Evolutionary conservation across 1,140 invertebrate genomes (phyloP).

Genomic region (Pollicipes pollicipes): DNA sequence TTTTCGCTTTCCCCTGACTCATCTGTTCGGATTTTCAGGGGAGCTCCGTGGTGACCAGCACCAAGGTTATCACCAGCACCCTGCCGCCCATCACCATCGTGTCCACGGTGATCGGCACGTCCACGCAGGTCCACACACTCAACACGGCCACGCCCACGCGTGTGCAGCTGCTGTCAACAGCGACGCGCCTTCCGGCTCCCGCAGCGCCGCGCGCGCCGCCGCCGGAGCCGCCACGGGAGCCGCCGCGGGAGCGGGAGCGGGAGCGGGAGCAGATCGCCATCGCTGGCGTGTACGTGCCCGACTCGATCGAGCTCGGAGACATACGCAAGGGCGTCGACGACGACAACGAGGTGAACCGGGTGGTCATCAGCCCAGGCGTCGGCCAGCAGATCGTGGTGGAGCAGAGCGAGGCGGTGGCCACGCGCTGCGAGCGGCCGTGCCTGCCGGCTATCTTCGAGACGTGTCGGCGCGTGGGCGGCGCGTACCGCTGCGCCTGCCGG

Average conservation of each 20-base stretch:
- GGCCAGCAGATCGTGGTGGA: slow-evolving; percentile 15
- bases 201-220: too few relatives aligned
- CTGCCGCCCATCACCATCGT: slow-evolving; percentile 23
- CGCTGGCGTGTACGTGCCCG: neutral
- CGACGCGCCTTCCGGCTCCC: neutral
- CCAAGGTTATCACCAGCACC: slow-evolving; percentile 30
- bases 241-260: neutral
- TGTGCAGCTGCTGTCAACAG: neutral
- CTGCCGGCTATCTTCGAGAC: slow-evolving; percentile 58
- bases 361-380: slow-evolving; percentile 16
- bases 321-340: slow-evolving; percentile 16
- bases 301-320: neutral
- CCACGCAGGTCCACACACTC: slow-evolving; percentile 54
- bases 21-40: slow-evolving; percentile 51
- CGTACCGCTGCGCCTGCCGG: slow-evolving; percentile 51
- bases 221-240: slow-evolving; percentile 24
- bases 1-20: too few relatives aligned
- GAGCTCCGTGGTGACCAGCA: slow-evolving; percentile 55
- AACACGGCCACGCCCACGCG: slow-evolving; percentile 20
- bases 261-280: neutral
- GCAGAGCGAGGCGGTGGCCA: slow-evolving; percentile 11
- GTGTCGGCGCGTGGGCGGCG: slow-evolving; percentile 41
- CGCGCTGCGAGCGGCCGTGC: slow-evolving; percentile 39
- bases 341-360: slow-evolving; percentile 19
- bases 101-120: slow-evolving; percentile 54